A percentile compares a stretch with the other conserved stretches of the same genome.
These are phyloP conservation scores for Xestobium rufovillosum DNA, from an alignment of 2,888 invertebrate genomes.

Conservation along the genomic window DNA sequence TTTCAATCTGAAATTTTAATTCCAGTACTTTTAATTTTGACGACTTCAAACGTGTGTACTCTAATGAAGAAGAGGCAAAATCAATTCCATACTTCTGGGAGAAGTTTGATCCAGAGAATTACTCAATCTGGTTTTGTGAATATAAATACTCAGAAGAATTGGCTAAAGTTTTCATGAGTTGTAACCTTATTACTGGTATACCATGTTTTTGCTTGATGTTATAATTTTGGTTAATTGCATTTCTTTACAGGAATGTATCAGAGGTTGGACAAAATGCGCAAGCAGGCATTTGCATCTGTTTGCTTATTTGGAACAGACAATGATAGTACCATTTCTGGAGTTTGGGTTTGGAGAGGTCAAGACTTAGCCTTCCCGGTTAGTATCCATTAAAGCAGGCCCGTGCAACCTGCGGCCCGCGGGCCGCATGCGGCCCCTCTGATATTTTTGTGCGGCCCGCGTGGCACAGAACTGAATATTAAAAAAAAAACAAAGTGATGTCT, in stretches of 20 bases:
- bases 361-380: slow-evolving; percentile 78
- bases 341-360: slow-evolving; percentile 98
- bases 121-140: slow-evolving; percentile 95
- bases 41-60: slow-evolving; percentile 95
- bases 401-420: background rate
- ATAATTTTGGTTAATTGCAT: background rate
- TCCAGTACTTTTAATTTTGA: slow-evolving; percentile 86
- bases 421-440: too few relatives aligned
- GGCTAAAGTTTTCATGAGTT: slow-evolving; percentile 91
- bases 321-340: slow-evolving; percentile 86
- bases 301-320: slow-evolving; percentile 90
- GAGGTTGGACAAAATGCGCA: slow-evolving; percentile 95
- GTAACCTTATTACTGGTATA: slow-evolving; percentile 89
- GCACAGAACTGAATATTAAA: too few relatives aligned
- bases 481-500: too few relatives aligned
- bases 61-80: slow-evolving; percentile 88
- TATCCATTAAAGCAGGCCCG: too few relatives aligned
- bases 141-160: slow-evolving; percentile 95
- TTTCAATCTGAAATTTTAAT: too few relatives aligned
- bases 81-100: slow-evolving; percentile 98
- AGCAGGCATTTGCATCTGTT: slow-evolving; percentile 90
- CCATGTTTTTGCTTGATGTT: background rate
- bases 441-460: too few relatives aligned
- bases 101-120: slow-evolving; percentile 92
- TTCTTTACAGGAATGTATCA: slow-evolving; percentile 83